A percentile compares a stretch with the other conserved stretches of the same genome.
Evolutionary conservation across 2,797 vertebrate genomes (phyloP).

Genomic region (Tangara arthus): DNA sequence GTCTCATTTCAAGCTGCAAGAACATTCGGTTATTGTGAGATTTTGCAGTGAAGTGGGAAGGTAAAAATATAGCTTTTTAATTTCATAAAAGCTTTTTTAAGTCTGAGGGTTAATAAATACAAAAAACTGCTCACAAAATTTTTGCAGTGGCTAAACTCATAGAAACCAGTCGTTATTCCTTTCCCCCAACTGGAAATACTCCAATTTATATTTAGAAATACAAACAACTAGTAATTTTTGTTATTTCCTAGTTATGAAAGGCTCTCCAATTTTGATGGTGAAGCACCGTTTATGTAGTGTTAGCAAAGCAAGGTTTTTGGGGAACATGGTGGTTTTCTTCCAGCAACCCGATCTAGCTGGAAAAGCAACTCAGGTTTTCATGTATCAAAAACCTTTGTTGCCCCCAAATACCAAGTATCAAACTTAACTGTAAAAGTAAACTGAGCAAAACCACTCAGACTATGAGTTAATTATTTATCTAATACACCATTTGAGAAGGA

Average conservation of each 20-base stretch:
- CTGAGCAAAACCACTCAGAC: neutral
- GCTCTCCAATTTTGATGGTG: neutral
- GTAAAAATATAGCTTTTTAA: neutral
- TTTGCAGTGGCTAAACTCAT: neutral
- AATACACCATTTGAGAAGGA: neutral
- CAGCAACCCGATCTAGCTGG: neutral
- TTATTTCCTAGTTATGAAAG: neutral
- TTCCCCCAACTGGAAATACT: neutral
- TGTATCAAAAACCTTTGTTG: neutral
- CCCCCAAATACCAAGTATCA: neutral
- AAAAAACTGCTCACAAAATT: neutral
- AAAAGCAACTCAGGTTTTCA: neutral
- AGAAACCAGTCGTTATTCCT: neutral
- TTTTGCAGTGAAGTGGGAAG: neutral
- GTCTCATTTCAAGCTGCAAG: slow-evolving; percentile 36
- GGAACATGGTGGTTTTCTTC: neutral
- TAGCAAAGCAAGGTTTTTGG: neutral
- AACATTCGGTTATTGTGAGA: slow-evolving; percentile 13
- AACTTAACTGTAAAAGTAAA: neutral
- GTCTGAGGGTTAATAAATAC: neutral
- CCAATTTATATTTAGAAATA: neutral
- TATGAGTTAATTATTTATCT: neutral
- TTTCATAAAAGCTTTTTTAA: neutral
- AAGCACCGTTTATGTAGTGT: neutral
- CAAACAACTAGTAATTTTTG: neutral